Percentiles rank a stretch among this genome's conserved stretches.
Evolutionary conservation across 2,888 invertebrate genomes (phyloP).

Genomic region (Thyatira batis): DNA sequence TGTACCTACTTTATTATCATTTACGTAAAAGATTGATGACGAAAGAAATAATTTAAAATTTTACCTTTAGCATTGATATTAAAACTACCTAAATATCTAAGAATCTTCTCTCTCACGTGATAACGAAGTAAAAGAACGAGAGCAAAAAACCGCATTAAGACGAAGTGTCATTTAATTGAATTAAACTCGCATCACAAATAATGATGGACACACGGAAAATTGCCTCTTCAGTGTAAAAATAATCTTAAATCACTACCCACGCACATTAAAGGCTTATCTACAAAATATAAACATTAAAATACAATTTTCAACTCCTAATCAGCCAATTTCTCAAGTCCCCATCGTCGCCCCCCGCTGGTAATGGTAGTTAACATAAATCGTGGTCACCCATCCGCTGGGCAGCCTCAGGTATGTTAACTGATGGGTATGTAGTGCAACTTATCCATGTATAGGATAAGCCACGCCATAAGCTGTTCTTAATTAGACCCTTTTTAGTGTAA

Average conservation of each 20-base stretch:
- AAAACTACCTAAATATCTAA: too few relatives aligned
- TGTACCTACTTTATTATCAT: neutral
- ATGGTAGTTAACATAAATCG: conserved; percentile 31
- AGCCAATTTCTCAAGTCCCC: conserved; percentile 27
- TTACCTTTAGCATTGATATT: too few relatives aligned
- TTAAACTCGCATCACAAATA: neutral
- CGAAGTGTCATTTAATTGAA: too few relatives aligned
- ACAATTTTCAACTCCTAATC: conserved; percentile 14
- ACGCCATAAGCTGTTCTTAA: conserved; percentile 43
- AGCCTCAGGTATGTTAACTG: conserved; percentile 18
- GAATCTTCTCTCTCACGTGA: too few relatives aligned
- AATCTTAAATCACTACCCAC: neutral
- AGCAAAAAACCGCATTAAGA: too few relatives aligned
- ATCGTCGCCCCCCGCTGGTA: conserved; percentile 19
- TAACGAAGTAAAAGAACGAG: too few relatives aligned
- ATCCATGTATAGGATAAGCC: conserved; percentile 48
- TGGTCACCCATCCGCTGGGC: conserved; percentile 17
- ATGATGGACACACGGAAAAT: neutral
- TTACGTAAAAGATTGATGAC: too few relatives aligned
- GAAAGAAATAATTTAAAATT: too few relatives aligned
- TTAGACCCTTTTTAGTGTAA: conserved; percentile 51
- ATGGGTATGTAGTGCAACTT: conserved; percentile 35
- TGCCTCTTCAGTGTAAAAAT: neutral
- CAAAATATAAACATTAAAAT: neutral
- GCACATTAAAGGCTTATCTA: neutral